Conservation (phyloP, 2,888 invertebrate species). For the Rhimphoctona megacephalus region DNA sequence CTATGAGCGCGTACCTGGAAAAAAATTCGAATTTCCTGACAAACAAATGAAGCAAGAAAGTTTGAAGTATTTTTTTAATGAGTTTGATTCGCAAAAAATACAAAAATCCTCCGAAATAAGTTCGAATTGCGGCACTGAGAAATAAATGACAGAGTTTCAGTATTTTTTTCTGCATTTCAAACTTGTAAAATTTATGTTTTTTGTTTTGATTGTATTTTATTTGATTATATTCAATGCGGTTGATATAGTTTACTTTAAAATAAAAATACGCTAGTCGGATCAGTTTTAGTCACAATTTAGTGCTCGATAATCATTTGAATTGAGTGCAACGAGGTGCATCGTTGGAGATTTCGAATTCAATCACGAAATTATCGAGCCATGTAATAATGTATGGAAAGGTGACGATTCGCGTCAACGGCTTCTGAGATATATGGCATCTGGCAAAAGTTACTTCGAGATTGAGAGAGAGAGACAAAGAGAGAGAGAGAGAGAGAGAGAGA, state of each 20-base stretch:
- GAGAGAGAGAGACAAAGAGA: slow-evolving; percentile 5
- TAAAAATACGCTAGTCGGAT: neutral
- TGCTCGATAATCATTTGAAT: slow-evolving; percentile 20
- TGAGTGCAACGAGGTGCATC: neutral
- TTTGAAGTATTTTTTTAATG: too few relatives aligned
- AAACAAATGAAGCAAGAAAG: too few relatives aligned
- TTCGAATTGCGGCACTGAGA: too few relatives aligned
- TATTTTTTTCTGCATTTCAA: too few relatives aligned
- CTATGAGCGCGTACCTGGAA: too few relatives aligned
- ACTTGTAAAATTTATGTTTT: too few relatives aligned
- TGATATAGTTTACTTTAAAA: neutral
- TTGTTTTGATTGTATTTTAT: too few relatives aligned
- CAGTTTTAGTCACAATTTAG: neutral
- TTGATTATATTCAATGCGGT: neutral
- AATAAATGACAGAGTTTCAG: too few relatives aligned
- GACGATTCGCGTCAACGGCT: slow-evolving; percentile 26
- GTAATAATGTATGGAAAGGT: slow-evolving; percentile 14
- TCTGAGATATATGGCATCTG: neutral
- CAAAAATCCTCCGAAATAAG: too few relatives aligned
- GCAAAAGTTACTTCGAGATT: slow-evolving; percentile 34
- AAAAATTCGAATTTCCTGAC: too few relatives aligned
- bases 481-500: neutral
- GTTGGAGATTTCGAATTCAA: slow-evolving; percentile 1
- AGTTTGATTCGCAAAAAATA: too few relatives aligned
- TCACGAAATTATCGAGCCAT: slow-evolving; percentile 16